Evolutionary conservation across 2,888 invertebrate genomes (phyloP), one percentile per base, ranked within the genome.

Genomic region (Dryococelus australis): DNA sequence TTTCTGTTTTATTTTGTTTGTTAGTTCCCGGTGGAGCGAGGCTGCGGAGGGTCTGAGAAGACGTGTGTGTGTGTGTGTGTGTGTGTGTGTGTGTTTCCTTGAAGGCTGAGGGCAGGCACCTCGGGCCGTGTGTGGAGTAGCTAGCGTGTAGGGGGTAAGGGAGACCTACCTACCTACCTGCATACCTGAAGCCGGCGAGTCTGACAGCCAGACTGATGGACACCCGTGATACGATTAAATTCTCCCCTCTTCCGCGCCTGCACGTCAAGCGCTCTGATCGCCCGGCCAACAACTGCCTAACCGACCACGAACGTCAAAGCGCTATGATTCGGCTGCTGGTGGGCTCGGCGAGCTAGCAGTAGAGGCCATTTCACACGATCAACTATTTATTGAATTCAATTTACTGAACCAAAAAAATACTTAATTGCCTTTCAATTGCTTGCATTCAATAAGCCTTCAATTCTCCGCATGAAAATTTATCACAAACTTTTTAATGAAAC

Each of bases 171-270:
- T 65, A 20, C 51, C n/a, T 65, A 65, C 65, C 65, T 65, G 65
- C 65, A 65, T 24, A 20, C 65, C n/a, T 10, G 20, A 65, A 0
- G 65, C 65, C 20, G 51, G 8, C 51, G 65, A 65, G 65, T 65
- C 65, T 16, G 65, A 65, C 65, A n/a, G 65, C 65, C 65, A 65
- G 65, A 65, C 65, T 65, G 65, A 65, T 65, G 65, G 65, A 65
- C 65, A 65, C 65, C 65, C 24, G 65, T 65, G 65, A 65, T 65
- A 65, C 24, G 65, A 65, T 65, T 65, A n/a, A 65, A 10, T n/a
- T 24, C 8, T 24, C n/a, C 65, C 65, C 65, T 2, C 16, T 20
- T 24, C 47, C 8, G 0, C 47, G 47, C 5, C 47, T 47, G 12
- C 47, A 2, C 1, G 24, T 65, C 20, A 8, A 8, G 4, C 51